Evolutionary conservation across 1,140 invertebrate species (phyloP).

Genomic region (Melanaphis sacchari): DNA sequence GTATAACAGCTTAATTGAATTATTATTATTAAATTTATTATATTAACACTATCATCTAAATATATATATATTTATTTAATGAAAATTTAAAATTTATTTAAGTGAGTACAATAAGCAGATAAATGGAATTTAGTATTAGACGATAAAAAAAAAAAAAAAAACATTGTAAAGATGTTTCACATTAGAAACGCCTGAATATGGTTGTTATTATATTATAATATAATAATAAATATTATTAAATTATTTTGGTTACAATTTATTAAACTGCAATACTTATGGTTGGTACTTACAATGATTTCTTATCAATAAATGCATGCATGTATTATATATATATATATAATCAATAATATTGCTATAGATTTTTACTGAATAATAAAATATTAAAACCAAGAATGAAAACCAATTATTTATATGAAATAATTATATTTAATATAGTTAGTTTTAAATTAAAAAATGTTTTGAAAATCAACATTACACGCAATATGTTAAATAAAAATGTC

Average conservation of each 20-base stretch:
- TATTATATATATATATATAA: neutral
- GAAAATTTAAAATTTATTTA: too few species aligned
- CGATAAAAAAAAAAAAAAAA: too few species aligned
- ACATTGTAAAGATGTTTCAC: too few species aligned
- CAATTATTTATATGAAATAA: neutral
- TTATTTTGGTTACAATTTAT: neutral
- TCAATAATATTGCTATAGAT: neutral
- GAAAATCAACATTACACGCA: neutral
- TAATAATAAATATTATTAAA: too few species aligned
- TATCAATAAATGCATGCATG: neutral
- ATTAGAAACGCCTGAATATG: too few species aligned
- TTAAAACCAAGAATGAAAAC: neutral
- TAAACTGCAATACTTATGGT: neutral
- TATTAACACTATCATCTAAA: too few species aligned
- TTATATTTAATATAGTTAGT: neutral
- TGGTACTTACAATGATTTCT: neutral
- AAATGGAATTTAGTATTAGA: too few species aligned
- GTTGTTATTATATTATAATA: neutral
- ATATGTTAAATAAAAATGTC: neutral
- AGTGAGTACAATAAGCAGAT: too few species aligned
- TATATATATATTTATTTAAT: too few species aligned
- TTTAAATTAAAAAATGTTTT: constrained; percentile 13
- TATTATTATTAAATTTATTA: neutral
- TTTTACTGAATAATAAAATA: neutral
- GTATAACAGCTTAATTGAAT: neutral